Percentiles rank a stretch among this genome's conserved stretches.
These are phyloP conservation scores for Acleris literana DNA, from an alignment of 2,888 invertebrate species.

Conservation along the genomic window DNA sequence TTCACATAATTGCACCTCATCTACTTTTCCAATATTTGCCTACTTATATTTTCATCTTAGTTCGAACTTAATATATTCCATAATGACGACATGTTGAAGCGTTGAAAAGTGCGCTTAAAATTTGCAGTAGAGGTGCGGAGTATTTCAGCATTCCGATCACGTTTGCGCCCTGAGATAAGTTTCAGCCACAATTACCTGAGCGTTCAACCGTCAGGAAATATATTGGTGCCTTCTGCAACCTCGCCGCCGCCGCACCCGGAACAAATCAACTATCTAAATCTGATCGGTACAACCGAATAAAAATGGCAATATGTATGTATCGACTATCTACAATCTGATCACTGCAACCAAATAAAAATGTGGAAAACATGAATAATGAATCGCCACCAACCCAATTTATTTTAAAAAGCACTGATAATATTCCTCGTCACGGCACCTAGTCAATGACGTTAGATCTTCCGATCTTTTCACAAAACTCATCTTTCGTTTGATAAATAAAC, in stretches of 20 bases:
- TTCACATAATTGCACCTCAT: too few relatives aligned
- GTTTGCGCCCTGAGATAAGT: slow-evolving; percentile 77
- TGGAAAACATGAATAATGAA: slow-evolving; percentile 28
- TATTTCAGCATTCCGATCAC: slow-evolving; percentile 74
- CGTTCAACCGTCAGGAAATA: slow-evolving; percentile 80
- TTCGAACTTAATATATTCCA: slow-evolving; percentile 1
- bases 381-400: slow-evolving; percentile 31
- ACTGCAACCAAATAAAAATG: slow-evolving; percentile 17
- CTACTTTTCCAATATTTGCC: too few relatives aligned
- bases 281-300: slow-evolving; percentile 38
- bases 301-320: slow-evolving; percentile 50
- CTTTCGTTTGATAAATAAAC: slow-evolving; percentile 52
- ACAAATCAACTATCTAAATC: slow-evolving; percentile 67
- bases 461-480: slow-evolving; percentile 46
- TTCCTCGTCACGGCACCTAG: slow-evolving; percentile 48
- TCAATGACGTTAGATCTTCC: slow-evolving; percentile 39
- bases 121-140: slow-evolving; percentile 67
- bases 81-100: slow-evolving; percentile 46
- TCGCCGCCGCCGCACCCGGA: slow-evolving; percentile 51
- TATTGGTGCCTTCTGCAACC: slow-evolving; percentile 79
- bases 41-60: not conserved
- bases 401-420: slow-evolving; percentile 39
- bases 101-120: slow-evolving; percentile 64
- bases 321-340: slow-evolving; percentile 51
- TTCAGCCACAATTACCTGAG: slow-evolving; percentile 81